A percentile compares a stretch with the other conserved stretches of the same genome.
These are phyloP conservation scores for Stratiomys singularior DNA, from an alignment of 2,888 invertebrate species.

Conservation along the genomic window DNA sequence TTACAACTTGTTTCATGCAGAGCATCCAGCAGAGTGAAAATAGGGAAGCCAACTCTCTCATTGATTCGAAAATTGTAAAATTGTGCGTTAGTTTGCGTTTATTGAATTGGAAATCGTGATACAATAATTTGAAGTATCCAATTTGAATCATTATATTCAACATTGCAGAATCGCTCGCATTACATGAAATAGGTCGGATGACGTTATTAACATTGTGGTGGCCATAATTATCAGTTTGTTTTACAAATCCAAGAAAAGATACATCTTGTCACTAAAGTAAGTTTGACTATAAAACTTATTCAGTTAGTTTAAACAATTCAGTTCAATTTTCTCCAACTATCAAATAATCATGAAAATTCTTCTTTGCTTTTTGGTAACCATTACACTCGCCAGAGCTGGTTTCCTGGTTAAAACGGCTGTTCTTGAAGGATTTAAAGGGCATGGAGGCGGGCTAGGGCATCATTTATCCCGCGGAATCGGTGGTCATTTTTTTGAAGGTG, in stretches of 20 bases:
- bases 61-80: too few relatives aligned
- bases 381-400: slow-evolving; percentile 48
- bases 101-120: not conserved
- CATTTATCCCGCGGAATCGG: not conserved
- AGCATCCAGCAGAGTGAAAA: too few relatives aligned
- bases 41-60: too few relatives aligned
- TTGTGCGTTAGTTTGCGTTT: too few relatives aligned
- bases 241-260: too few relatives aligned
- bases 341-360: slow-evolving; percentile 50
- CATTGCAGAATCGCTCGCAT: not conserved
- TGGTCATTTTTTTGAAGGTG: not conserved
- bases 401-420: not conserved
- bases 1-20: too few relatives aligned
- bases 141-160: not conserved
- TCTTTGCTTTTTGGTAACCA: slow-evolving; percentile 49
- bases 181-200: too few relatives aligned
- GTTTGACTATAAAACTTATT: too few relatives aligned
- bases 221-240: too few relatives aligned
- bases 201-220: too few relatives aligned
- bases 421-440: slow-evolving; percentile 30
- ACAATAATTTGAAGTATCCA: not conserved
- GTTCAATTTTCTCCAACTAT: not conserved
- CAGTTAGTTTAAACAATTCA: too few relatives aligned
- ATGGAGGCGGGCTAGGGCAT: slow-evolving; percentile 5
- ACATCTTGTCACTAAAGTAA: too few relatives aligned